phyloP scores from a whole-genome alignment of 2,797 vertebrate species.

The Acanthurus tractus region DNA sequence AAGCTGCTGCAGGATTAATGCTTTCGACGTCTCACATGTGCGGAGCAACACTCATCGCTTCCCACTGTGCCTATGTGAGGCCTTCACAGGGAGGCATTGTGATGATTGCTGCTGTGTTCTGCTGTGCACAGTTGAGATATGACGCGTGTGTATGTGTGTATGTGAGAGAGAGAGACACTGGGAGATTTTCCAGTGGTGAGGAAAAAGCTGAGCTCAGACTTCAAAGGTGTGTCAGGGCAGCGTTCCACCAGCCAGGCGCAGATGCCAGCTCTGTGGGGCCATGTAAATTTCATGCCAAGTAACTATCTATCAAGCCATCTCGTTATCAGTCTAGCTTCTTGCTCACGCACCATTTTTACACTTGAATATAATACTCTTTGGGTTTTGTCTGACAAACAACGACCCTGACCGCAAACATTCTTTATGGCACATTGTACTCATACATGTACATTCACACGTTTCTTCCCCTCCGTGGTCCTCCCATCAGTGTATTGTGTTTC shows the following conservation, averaged over 20 bases:
- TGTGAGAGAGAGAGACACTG: slow-evolving; percentile 27
- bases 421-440: slow-evolving; percentile 39
- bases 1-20: slow-evolving; percentile 68
- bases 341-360: slow-evolving; percentile 21
- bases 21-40: slow-evolving; percentile 32
- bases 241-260: slow-evolving; percentile 39
- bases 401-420: slow-evolving; percentile 7
- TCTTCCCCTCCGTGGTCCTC: slow-evolving; percentile 44
- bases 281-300: slow-evolving; percentile 69
- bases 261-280: slow-evolving; percentile 62
- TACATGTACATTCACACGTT: slow-evolving; percentile 30
- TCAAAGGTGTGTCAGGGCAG: slow-evolving; percentile 76
- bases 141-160: slow-evolving; percentile 9
- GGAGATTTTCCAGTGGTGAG: slow-evolving; percentile 66
- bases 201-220: slow-evolving; percentile 71
- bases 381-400: slow-evolving; percentile 28
- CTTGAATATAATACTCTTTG: neutral
- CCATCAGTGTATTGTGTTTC: slow-evolving; percentile 60
- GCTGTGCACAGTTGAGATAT: slow-evolving; percentile 41
- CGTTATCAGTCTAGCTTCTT: slow-evolving; percentile 34
- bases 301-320: slow-evolving; percentile 34
- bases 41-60: slow-evolving; percentile 46
- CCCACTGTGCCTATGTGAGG: slow-evolving; percentile 31
- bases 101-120: slow-evolving; percentile 51
- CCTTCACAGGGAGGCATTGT: slow-evolving; percentile 41